Evolutionary conservation across 2,888 invertebrate genomes (phyloP).

Genomic region (Sphinx pinastri): DNA sequence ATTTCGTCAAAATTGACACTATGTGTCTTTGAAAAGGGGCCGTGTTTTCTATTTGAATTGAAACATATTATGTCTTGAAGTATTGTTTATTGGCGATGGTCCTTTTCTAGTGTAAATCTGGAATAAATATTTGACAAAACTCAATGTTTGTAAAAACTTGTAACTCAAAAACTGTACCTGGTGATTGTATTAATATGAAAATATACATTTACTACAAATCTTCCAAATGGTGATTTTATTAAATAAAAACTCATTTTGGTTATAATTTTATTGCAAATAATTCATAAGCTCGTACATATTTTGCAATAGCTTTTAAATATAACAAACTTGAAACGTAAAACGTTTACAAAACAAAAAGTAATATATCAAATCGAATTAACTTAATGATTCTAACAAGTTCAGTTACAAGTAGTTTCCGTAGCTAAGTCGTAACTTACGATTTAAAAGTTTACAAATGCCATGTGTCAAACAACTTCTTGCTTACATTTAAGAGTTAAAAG

Average conservation of each 20-base stretch:
- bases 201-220: slow-evolving; percentile 84
- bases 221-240: slow-evolving; percentile 67
- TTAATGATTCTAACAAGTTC: slow-evolving; percentile 1
- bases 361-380: slow-evolving; percentile 18
- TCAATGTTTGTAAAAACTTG: slow-evolving; percentile 74
- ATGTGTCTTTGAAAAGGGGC: slow-evolving; percentile 49
- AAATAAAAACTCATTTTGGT: slow-evolving; percentile 7
- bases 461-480: slow-evolving; percentile 7
- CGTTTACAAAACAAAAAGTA: slow-evolving; percentile 42
- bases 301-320: slow-evolving; percentile 50
- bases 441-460: slow-evolving; percentile 14
- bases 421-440: slow-evolving; percentile 8
- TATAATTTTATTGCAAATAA: slow-evolving; percentile 73
- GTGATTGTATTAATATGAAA: slow-evolving; percentile 81
- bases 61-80: slow-evolving; percentile 58
- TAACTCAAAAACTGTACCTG: slow-evolving; percentile 82
- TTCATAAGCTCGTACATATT: slow-evolving; percentile 63
- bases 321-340: slow-evolving; percentile 58
- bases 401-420: slow-evolving; percentile 6
- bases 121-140: slow-evolving; percentile 68
- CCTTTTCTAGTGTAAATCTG: slow-evolving; percentile 61
- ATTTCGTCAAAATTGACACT: slow-evolving; percentile 28
- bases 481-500: background rate
- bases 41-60: slow-evolving; percentile 55
- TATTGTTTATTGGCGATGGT: slow-evolving; percentile 55